phyloP scores from a whole-genome alignment of 1,140 invertebrate genomes.

The Steinernema khuongi region DNA sequence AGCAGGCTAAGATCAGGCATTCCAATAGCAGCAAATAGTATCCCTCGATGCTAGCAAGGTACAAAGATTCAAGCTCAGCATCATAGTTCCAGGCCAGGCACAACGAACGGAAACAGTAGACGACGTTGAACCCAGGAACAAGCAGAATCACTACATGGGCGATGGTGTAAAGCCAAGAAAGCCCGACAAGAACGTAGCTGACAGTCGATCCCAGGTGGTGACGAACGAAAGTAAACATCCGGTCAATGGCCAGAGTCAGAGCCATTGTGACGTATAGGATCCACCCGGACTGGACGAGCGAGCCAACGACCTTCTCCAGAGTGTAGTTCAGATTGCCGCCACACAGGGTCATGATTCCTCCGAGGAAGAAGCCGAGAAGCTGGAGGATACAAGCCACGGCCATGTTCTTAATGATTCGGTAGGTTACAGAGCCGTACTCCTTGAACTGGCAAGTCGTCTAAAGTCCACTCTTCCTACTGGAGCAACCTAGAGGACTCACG shows the following conservation, averaged over 20 bases:
- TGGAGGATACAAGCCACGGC: neutral
- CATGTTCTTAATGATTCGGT: neutral
- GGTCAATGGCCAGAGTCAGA: neutral
- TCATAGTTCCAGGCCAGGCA: neutral
- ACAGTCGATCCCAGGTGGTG: neutral
- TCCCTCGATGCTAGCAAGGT: neutral
- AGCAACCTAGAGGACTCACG: neutral
- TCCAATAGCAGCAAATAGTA: neutral
- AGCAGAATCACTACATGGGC: neutral
- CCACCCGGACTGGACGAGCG: neutral
- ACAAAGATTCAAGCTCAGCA: neutral
- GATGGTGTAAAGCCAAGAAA: neutral
- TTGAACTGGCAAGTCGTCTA: neutral
- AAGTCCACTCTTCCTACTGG: neutral
- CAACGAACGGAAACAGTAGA: neutral
- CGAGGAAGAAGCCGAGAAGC: neutral
- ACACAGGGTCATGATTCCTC: neutral
- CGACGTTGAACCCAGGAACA: neutral
- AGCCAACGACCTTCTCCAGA: neutral
- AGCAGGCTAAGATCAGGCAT: neutral
- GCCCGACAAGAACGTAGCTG: neutral
- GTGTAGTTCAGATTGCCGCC: neutral
- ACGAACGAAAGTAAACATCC: conserved; percentile 2
- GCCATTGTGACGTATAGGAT: neutral
- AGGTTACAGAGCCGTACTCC: neutral